Percentiles rank a stretch among this genome's conserved stretches.
Conservation (phyloP, 2,888 invertebrate genomes). For the Pachydiplax longipennis region DNA sequence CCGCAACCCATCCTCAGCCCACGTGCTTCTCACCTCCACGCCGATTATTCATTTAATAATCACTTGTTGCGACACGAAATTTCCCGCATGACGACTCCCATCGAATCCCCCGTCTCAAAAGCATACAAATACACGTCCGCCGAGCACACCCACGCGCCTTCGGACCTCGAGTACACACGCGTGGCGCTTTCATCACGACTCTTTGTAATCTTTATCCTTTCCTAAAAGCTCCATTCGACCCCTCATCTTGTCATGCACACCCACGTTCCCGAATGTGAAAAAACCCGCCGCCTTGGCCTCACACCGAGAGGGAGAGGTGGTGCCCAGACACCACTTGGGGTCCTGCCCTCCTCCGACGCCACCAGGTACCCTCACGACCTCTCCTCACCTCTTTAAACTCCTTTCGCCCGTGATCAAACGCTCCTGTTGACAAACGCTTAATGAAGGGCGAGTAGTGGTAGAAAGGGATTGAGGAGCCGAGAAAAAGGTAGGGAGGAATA, state of each 20-base stretch:
- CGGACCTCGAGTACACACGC: background rate
- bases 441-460: background rate
- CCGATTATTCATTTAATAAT: background rate
- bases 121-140: background rate
- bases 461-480: background rate
- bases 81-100: background rate
- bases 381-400: background rate
- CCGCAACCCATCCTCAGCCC: background rate
- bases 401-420: background rate
- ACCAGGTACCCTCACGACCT: background rate
- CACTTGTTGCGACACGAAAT: background rate
- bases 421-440: slow-evolving; percentile 1
- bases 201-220: background rate
- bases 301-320: background rate
- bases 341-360: background rate
- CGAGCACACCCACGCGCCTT: background rate
- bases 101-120: background rate
- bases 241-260: background rate
- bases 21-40: background rate
- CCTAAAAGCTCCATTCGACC: background rate
- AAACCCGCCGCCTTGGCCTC: background rate
- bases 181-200: background rate
- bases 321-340: background rate
- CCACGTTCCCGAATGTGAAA: background rate
- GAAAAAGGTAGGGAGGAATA: background rate